Conservation (phyloP, 2,113 vertebrate genomes). For the Lepus americanus region DNA sequence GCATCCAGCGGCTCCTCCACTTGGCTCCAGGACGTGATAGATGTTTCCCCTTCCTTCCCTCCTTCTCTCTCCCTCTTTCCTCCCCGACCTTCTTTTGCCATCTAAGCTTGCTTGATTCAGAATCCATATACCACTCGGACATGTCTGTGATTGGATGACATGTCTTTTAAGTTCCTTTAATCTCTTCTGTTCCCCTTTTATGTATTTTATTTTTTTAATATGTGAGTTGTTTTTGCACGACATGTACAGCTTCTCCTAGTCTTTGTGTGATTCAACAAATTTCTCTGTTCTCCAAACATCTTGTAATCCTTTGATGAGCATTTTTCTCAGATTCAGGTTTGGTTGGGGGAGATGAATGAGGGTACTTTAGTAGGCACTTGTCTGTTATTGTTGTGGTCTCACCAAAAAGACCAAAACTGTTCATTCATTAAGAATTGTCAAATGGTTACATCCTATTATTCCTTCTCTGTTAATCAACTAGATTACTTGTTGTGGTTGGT, state of each 20-base stretch:
- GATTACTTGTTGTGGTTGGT: not conserved
- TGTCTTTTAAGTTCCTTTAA: not conserved
- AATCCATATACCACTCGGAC: not conserved
- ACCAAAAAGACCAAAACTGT: not conserved
- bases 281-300: not conserved
- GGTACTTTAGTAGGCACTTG: not conserved
- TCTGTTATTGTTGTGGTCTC: not conserved
- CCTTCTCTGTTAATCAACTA: not conserved
- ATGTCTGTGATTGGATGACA: not conserved
- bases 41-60: not conserved
- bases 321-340: not conserved
- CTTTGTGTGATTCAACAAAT: not conserved
- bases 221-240: not conserved
- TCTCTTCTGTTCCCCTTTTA: not conserved
- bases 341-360: rapidly evolving
- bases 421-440: not conserved
- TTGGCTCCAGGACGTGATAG: not conserved
- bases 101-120: not conserved
- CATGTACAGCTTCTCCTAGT: not conserved
- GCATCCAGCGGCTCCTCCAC: too few relatives aligned
- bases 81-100: not conserved
- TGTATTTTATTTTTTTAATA: not conserved
- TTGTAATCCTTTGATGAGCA: not conserved
- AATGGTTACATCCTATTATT: not conserved
- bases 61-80: rapidly evolving